Conservation (phyloP, 2,888 invertebrate genomes). For the Drosophila diplacantha region DNA sequence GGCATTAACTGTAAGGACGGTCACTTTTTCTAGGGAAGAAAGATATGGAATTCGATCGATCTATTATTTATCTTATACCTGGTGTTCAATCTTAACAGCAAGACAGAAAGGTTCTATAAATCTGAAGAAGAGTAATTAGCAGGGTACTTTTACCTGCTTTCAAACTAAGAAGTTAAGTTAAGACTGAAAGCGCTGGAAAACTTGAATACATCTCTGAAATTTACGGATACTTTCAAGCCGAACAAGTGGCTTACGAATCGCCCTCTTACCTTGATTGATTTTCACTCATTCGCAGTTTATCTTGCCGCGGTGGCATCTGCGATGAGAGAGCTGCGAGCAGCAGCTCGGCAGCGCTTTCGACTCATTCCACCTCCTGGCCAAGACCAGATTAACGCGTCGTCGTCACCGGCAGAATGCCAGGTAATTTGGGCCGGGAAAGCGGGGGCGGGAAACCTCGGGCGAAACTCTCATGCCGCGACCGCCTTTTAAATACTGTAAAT, state of each 20-base stretch:
- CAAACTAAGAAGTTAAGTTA: not conserved
- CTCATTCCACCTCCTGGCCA: slow-evolving; percentile 4
- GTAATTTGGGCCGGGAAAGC: slow-evolving; percentile 45
- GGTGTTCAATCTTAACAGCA: not conserved
- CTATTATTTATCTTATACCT: not conserved
- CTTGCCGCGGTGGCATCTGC: slow-evolving; percentile 14
- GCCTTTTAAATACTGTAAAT: slow-evolving; percentile 39
- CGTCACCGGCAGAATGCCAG: slow-evolving; percentile 35
- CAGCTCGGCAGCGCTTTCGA: not conserved
- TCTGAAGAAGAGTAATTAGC: not conserved
- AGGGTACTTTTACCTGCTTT: not conserved
- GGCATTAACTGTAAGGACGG: not conserved
- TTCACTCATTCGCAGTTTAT: slow-evolving; percentile 27
- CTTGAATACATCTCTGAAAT: not conserved
- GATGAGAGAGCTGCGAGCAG: slow-evolving; percentile 9
- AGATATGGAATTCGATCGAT: too few relatives aligned
- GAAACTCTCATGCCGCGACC: slow-evolving; percentile 21
- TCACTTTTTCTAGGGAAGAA: too few relatives aligned
- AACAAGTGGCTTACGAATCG: slow-evolving; percentile 9
- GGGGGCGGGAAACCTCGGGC: slow-evolving; percentile 1
- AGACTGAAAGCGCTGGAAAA: not conserved
- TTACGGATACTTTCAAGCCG: slow-evolving; percentile 1
- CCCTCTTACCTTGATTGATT: slow-evolving; percentile 26
- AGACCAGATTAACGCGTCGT: slow-evolving; percentile 47
- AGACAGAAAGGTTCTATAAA: not conserved